phyloP scores from a whole-genome alignment of 2,797 vertebrate genomes.

The Pygocentrus nattereri region DNA sequence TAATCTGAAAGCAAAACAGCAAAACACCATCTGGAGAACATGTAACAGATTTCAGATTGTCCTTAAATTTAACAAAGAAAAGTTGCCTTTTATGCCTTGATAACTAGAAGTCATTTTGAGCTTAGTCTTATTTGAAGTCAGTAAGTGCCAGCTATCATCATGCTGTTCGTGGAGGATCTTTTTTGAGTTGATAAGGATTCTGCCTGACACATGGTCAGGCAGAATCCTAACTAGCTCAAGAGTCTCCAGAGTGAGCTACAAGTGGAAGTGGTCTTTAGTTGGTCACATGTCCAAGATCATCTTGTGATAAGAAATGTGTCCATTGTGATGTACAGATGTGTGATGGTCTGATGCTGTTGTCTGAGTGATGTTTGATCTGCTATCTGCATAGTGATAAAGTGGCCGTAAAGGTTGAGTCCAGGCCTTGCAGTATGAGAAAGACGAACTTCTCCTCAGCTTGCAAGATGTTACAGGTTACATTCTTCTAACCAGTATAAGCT shows the following conservation, averaged over 20 bases:
- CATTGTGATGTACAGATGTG: constrained; percentile 33
- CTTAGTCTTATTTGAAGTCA: not conserved
- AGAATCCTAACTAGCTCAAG: not conserved
- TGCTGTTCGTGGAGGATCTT: not conserved
- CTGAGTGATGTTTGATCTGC: constrained; percentile 59
- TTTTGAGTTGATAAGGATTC: too few species aligned
- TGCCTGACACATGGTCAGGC: too few species aligned
- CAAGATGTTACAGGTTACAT: constrained; percentile 63
- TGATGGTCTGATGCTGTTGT: constrained; percentile 63
- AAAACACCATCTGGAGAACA: constrained; percentile 28
- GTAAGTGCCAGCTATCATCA: not conserved
- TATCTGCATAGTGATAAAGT: constrained; percentile 42
- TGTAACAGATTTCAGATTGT: constrained; percentile 40
- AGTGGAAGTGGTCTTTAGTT: constrained; percentile 62
- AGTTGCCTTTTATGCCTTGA: not conserved
- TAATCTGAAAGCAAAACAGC: constrained; percentile 36
- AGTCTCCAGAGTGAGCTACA: not conserved
- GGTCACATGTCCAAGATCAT: constrained; percentile 64
- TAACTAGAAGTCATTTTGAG: not conserved
- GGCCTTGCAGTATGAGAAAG: constrained; percentile 54
- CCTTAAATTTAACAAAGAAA: not conserved
- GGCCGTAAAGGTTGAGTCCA: constrained; percentile 21
- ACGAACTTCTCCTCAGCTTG: constrained; percentile 52
- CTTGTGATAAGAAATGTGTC: constrained; percentile 51
- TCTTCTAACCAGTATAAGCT: constrained; percentile 55